These are phyloP conservation scores for Rhinoderma darwinii DNA, from an alignment of 2,113 vertebrate species.

Conservation along the genomic window DNA sequence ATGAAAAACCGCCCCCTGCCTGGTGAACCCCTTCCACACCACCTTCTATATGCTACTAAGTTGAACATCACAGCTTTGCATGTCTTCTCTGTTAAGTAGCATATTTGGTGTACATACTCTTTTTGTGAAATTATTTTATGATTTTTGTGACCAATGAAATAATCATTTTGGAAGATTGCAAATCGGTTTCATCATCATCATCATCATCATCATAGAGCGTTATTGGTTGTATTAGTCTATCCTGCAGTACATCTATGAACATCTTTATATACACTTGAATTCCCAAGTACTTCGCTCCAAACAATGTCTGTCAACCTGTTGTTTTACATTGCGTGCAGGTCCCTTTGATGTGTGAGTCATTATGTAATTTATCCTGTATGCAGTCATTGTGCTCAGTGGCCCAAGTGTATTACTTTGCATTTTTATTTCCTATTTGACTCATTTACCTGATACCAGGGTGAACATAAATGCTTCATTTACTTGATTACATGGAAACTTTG, in stretches of 20 bases:
- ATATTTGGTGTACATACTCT: not conserved
- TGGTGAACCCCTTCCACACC: too few species aligned
- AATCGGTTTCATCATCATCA: too few species aligned
- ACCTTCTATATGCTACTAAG: too few species aligned
- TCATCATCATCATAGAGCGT: too few species aligned
- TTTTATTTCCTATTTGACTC: conserved; percentile 40
- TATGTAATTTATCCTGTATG: conserved; percentile 11
- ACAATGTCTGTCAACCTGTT: not conserved
- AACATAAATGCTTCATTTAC: conserved; percentile 20
- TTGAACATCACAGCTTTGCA: too few species aligned
- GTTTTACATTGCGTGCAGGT: not conserved
- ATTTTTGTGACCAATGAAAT: too few species aligned
- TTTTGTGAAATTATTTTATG: too few species aligned
- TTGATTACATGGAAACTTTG: not conserved
- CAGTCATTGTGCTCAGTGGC: conserved; percentile 21
- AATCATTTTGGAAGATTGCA: too few species aligned
- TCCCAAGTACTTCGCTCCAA: not conserved
- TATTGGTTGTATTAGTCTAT: not conserved
- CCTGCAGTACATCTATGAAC: not conserved
- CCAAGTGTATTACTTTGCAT: conserved; percentile 34
- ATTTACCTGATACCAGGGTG: conserved; percentile 3
- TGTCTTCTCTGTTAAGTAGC: not conserved
- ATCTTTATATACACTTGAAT: not conserved
- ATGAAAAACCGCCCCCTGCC: too few species aligned
- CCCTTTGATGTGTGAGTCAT: conserved; percentile 40